Conservation (phyloP, 2,888 invertebrate genomes). For the Brachyopa scutellaris region DNA sequence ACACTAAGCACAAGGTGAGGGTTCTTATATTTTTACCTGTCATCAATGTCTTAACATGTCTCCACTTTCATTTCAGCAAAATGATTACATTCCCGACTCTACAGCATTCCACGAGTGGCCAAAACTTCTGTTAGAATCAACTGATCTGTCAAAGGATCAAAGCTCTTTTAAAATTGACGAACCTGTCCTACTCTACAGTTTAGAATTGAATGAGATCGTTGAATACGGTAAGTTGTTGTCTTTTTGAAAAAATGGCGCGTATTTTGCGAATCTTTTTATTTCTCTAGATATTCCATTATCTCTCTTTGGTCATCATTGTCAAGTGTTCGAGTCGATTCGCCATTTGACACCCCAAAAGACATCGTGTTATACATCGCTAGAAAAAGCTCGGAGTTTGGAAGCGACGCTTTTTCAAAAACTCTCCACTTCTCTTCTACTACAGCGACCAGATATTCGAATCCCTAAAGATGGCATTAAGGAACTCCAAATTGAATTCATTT, state of each 20-base stretch:
- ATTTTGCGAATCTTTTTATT: not conserved
- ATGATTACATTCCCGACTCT: not conserved
- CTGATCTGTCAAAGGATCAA: not conserved
- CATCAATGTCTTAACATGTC: too few species aligned
- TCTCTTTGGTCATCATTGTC: slow-evolving; percentile 76
- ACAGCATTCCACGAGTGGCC: slow-evolving; percentile 34
- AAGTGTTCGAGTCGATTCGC: slow-evolving; percentile 76
- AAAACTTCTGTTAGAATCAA: slow-evolving; percentile 21
- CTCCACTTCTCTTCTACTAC: slow-evolving; percentile 21
- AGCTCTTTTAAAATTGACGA: slow-evolving; percentile 45
- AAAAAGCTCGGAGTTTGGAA: slow-evolving; percentile 71
- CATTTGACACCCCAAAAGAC: slow-evolving; percentile 75
- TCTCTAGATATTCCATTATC: slow-evolving; percentile 76
- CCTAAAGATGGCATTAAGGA: slow-evolving; percentile 16
- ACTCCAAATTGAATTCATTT: slow-evolving; percentile 6
- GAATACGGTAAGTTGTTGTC: slow-evolving; percentile 34
- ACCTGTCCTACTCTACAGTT: slow-evolving; percentile 34
- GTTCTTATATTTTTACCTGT: too few species aligned
- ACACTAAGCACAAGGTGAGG: slow-evolving; percentile 45
- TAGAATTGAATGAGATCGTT: slow-evolving; percentile 26
- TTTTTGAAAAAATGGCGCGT: not conserved
- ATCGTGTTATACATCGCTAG: slow-evolving; percentile 74
- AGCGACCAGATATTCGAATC: slow-evolving; percentile 20
- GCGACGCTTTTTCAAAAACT: slow-evolving; percentile 50
- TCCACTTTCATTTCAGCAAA: slow-evolving; percentile 41